Evolutionary conservation across 2,797 vertebrate genomes (phyloP).

Genomic region (Molothrus aeneus): DNA sequence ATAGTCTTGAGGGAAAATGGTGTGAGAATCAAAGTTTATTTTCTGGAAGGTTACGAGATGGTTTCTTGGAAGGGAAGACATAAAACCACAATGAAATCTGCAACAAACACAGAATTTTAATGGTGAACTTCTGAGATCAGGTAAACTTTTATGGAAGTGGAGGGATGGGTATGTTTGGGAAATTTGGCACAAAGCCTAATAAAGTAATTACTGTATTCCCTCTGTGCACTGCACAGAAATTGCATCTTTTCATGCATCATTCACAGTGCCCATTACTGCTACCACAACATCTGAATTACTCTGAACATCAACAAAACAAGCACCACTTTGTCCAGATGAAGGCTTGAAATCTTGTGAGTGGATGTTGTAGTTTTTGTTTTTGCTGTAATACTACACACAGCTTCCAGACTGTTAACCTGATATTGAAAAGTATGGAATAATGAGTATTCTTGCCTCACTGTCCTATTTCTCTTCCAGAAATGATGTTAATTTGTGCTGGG

Average conservation of each 20-base stretch:
- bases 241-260: constrained; percentile 54
- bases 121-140: background rate
- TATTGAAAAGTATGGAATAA: background rate
- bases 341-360: background rate
- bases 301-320: background rate
- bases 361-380: background rate
- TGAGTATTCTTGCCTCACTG: background rate
- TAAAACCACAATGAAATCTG: background rate
- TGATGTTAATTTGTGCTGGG: background rate
- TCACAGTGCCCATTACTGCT: constrained; percentile 32
- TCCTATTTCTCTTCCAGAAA: background rate
- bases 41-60: background rate
- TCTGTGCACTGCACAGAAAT: constrained; percentile 17
- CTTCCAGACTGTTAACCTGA: background rate
- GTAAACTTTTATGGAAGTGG: background rate
- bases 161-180: background rate
- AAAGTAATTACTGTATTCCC: constrained; percentile 53
- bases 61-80: background rate
- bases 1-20: background rate
- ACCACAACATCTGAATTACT: constrained; percentile 17
- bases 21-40: background rate
- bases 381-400: background rate
- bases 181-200: background rate
- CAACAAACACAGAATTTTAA: background rate
- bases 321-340: background rate